Percentiles rank a stretch among this genome's conserved stretches.
Conservation (phyloP, 2,888 invertebrate species). For the Aricia artaxerxes region DNA sequence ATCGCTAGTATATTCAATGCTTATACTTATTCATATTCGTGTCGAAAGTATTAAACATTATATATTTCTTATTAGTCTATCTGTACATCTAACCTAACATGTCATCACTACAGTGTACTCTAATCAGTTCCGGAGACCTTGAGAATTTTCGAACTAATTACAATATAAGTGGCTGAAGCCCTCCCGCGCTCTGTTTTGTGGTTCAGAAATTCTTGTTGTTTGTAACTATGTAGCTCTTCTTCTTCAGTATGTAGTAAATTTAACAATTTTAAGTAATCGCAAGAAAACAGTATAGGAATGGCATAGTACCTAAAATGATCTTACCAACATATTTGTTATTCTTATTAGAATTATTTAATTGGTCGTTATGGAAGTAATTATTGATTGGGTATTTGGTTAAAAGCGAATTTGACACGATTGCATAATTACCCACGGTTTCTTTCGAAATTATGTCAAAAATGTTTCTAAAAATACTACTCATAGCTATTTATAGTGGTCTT, state of each 20-base stretch:
- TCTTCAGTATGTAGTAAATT: not conserved
- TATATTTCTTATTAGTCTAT: slow-evolving; percentile 5
- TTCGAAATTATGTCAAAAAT: slow-evolving; percentile 8
- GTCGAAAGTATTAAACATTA: not conserved
- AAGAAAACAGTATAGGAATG: not conserved
- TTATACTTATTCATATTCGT: not conserved
- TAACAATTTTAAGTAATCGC: not conserved
- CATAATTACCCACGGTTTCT: not conserved
- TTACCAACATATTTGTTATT: not conserved
- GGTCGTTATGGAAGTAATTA: not conserved
- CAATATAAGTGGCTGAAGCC: slow-evolving; percentile 54
- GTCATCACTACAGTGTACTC: slow-evolving; percentile 31
- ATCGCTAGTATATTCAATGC: slow-evolving; percentile 12
- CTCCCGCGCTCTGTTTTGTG: slow-evolving; percentile 63
- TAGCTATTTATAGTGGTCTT: not conserved
- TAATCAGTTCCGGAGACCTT: slow-evolving; percentile 29
- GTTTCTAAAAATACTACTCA: not conserved
- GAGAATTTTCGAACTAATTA: slow-evolving; percentile 24
- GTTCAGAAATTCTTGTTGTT: not conserved
- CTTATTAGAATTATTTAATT: not conserved
- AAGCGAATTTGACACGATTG: not conserved
- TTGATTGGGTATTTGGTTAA: not conserved
- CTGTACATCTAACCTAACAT: slow-evolving; percentile 30
- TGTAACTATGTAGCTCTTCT: not conserved
- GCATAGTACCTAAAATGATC: not conserved